Percentiles rank a stretch among this genome's conserved stretches.
phyloP scores from a whole-genome alignment of 2,797 vertebrate species.

The Lophotriccus pileatus region DNA sequence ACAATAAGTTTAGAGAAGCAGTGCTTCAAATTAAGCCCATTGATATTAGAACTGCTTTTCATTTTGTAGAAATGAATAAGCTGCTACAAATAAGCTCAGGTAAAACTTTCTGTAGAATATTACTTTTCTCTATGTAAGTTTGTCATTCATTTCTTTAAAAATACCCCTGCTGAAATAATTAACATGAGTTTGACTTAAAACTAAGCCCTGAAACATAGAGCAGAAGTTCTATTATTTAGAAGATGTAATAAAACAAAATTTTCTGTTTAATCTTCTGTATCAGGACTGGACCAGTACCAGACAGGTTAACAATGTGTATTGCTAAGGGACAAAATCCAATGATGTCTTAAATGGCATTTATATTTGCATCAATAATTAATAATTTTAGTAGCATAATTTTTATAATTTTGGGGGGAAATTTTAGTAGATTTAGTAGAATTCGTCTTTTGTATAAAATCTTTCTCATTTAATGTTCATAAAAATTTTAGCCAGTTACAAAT shows the following conservation, averaged over 20 bases:
- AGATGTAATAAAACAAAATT: not conserved
- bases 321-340: not conserved
- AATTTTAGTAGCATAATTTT: not conserved
- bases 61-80: not conserved
- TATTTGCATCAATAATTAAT: not conserved
- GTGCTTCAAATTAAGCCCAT: not conserved
- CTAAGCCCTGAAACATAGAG: not conserved
- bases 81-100: not conserved
- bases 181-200: not conserved
- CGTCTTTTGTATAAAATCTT: not conserved
- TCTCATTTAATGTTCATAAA: not conserved
- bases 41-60: not conserved
- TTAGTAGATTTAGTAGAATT: not conserved
- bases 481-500: not conserved
- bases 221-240: not conserved
- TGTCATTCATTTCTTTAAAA: not conserved
- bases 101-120: not conserved
- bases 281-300: not conserved
- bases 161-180: not conserved
- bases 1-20: not conserved
- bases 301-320: not conserved
- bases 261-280: not conserved
- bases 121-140: not conserved
- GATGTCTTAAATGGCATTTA: not conserved
- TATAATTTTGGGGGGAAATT: rapidly evolving